Percentiles rank a stretch among this genome's conserved stretches.
Conservation (phyloP, 1,140 invertebrate genomes). For the Ooceraea biroi region DNA sequence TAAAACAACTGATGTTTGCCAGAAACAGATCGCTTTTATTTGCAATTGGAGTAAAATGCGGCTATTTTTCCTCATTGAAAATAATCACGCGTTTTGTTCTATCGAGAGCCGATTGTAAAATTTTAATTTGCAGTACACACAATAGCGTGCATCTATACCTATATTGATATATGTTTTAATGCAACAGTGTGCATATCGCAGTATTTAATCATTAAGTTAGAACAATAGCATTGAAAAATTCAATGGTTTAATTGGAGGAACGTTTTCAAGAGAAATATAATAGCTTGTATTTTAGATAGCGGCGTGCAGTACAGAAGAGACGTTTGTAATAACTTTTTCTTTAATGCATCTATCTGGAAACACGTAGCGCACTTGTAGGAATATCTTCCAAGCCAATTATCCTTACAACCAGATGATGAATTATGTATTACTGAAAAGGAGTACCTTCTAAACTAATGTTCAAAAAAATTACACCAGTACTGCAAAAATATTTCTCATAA, state of each 20-base stretch:
- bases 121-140: not conserved
- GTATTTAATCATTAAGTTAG: not conserved
- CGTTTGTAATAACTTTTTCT: not conserved
- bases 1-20: constrained; percentile 8
- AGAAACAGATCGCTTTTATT: not conserved
- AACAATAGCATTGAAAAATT: not conserved
- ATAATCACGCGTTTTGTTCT: not conserved
- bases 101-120: not conserved
- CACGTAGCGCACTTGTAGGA: not conserved
- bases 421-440: not conserved
- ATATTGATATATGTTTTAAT: constrained; percentile 13
- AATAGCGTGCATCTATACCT: not conserved
- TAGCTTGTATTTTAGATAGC: not conserved
- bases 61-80: not conserved
- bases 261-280: constrained; percentile 4
- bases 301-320: not conserved
- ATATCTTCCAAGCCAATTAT: not conserved
- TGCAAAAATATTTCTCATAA: not conserved
- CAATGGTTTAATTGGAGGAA: not conserved
- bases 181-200: not conserved
- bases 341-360: not conserved
- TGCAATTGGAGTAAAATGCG: too few species aligned
- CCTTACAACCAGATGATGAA: not conserved
- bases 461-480: not conserved
- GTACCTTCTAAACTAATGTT: not conserved